Evolutionary conservation across 2,113 vertebrate genomes (phyloP), one percentile per base, ranked within the genome.

Genomic region (Podilymbus podiceps): DNA sequence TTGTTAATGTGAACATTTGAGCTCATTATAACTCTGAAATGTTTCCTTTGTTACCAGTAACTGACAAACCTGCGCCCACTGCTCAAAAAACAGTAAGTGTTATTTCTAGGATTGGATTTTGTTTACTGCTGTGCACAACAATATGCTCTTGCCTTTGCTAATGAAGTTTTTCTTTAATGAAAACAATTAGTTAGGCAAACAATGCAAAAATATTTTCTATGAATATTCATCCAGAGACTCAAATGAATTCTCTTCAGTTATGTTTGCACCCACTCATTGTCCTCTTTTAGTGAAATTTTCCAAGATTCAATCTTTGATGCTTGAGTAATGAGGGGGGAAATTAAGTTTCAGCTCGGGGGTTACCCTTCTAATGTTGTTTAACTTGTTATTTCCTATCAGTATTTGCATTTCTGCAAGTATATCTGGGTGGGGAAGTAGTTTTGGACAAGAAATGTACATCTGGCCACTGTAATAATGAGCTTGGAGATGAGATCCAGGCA

Each of bases 91-190:
- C 44, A 76, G 42, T 18, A 46, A 90, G 16, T 76, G 56, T 74
- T 92, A 89, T 92, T 96, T 97, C 96, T 95, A 80, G 84, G 78
- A 82, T 64, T 91, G 89, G 82, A 22, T 89, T 93, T 92, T 85
- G 90, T 79, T 97, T 79, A 52, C 84, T 91, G 94, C 89, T 81
- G 64, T 94, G 77, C 80, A 77, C 75, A 88, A 92, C 95, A 97
- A 95, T 84, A 94, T 94, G 93, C 81, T 92, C 49, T 69, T 94
- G 73, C 82, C 53, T 96, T 79, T 0, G 0, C 85, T 93, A 93
- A 97, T 96, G 94, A 94, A 92, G 85, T 77, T 96, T 95, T 94
- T 73, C 87, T 97, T 90, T 96, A 95, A 96, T 93, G 90, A 97
- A 94, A 73, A 74, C 95, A 94, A 96, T 97, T 96, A 97, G 90